Evolutionary conservation across 2,797 vertebrate species (phyloP).

Genomic region (Margarornis squamiger): DNA sequence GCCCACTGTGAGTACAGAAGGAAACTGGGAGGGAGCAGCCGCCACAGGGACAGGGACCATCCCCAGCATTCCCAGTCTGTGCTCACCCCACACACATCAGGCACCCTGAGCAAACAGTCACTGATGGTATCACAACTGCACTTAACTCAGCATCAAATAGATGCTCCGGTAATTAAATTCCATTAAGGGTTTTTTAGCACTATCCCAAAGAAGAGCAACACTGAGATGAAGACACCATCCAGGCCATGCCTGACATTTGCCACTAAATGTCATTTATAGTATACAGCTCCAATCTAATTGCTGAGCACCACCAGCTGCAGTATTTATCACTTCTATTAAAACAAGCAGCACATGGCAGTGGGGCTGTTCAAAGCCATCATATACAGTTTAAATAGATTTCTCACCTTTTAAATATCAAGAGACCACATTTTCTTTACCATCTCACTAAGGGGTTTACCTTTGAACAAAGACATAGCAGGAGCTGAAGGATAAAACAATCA

Average conservation of each 20-base stretch:
- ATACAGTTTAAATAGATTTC: conserved; percentile 70
- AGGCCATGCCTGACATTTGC: conserved; percentile 76
- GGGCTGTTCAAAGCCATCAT: conserved; percentile 56
- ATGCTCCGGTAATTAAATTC: conserved; percentile 72
- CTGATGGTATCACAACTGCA: conserved; percentile 56
- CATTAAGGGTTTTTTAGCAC: conserved; percentile 60
- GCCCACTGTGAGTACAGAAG: conserved; percentile 26
- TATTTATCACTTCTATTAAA: conserved; percentile 70
- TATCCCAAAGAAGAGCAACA: conserved; percentile 35
- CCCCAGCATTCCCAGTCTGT: conserved; percentile 26
- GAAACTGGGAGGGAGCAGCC: conserved; percentile 19
- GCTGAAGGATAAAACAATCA: conserved; percentile 63
- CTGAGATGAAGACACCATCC: conserved; percentile 53
- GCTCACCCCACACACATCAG: background rate
- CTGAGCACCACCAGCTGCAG: conserved; percentile 72
- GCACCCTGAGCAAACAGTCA: too few species aligned
- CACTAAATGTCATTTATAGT: conserved; percentile 85
- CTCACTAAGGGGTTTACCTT: conserved; percentile 64
- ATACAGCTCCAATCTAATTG: conserved; percentile 84
- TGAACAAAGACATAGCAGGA: conserved; percentile 64
- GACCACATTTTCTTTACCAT: conserved; percentile 58
- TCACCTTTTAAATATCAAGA: conserved; percentile 79
- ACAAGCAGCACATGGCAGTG: conserved; percentile 54
- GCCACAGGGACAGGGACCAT: background rate
- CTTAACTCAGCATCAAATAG: conserved; percentile 65